Base-by-base conservation (phyloP, 2,113 vertebrate species). In the Pluvianellus socialis region DNA sequence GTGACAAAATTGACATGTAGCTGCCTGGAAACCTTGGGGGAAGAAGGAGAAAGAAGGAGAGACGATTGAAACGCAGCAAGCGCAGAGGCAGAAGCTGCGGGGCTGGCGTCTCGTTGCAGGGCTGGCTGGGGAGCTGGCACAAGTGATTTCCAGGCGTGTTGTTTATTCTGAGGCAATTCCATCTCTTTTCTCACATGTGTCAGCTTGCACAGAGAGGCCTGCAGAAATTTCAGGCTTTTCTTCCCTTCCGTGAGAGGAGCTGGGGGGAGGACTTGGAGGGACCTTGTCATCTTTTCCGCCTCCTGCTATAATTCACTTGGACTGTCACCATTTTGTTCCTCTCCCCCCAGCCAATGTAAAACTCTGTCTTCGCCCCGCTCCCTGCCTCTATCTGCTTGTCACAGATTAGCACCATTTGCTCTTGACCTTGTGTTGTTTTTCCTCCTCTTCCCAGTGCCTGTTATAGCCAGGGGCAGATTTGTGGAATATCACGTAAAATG, bases 121-220 rank as follows among this genome's bases (percentile, higher is more conserved):
- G 56, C 53, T 35, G 62, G 42, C 38, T 44, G 79, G 33, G 47
- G 80, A 62, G 59, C 77, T 90, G 87, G 79, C 90, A 86, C 72
- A 30, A 65, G n/a, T 83, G 85, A 77, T 96, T 96, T 96, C 71
- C 35, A 83, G 86, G 80, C n/a, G 0, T 80, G 83, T 91, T 97
- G 88, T 96, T 98, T 94, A 87, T 88, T 65, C 95, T 93, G 97
- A 83, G 93, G 92, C 95, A 76, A 80, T 97, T 96, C 93, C 81
- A 55, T 88, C 79, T 76, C 81, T 30, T 88, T 88, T 53, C 91
- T 90, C 79, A 70, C 83, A 86, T 96, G 95, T 97, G 92, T 97
- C 97, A 96, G 92, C 90, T 97, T 97, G 95, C 91, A 96, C 90
- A 89, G 53, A 94, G 79, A 95, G 93, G 79, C 56, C 79, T 96